Evolutionary conservation across 2,113 vertebrate genomes (phyloP), one percentile per base, ranked within the genome.

Genomic region (Galeopterus variegatus): DNA sequence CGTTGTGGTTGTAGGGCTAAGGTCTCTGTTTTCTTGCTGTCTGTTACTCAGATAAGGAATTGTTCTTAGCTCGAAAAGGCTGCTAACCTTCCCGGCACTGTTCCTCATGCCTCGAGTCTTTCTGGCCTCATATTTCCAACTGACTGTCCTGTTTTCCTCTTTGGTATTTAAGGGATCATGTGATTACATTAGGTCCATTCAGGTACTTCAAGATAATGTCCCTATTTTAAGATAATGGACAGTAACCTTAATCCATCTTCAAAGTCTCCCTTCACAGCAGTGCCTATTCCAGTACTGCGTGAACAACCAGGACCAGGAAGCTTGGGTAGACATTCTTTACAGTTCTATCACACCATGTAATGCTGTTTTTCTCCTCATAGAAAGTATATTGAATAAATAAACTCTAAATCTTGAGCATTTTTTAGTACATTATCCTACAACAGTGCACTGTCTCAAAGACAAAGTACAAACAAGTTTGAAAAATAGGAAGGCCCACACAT

Each of bases 21-120:
- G 1, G 1, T 31, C 0, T 7, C 14, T 79, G 6, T 12, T 92
- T 70, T 21, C 3, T 88, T n/a, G 2, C 2, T 75, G 45, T 3
- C 12, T 85, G 0, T 75, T 65, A 12, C 6, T 19, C 21, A 28
- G 2, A 23, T 52, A 28, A 41, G 15, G 5, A 0, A 58, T 85
- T n/a, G 3, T 72, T 70, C 14, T 36, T 33, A 56, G 8, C 28
- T 28, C 86, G 21, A 41, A 33, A 8, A 69, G 3, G 2, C 0
- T 18, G 5, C 19, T 70, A 8, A 0, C 11, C 18, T 36, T 82
- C 33, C 65, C 62, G 62, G 23, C 7, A 3, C 4, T 3, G 5
- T 45, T 81, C 13, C 3, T 67, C 9, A 52, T 75, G 36, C 1
- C 45, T 88, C 41, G 75, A n/a, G 60, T 56, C 45, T 62, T 24